Percentiles rank a stretch among this genome's conserved stretches.
Conservation (phyloP, 2,797 vertebrate species). For the Austrolebias charrua region DNA sequence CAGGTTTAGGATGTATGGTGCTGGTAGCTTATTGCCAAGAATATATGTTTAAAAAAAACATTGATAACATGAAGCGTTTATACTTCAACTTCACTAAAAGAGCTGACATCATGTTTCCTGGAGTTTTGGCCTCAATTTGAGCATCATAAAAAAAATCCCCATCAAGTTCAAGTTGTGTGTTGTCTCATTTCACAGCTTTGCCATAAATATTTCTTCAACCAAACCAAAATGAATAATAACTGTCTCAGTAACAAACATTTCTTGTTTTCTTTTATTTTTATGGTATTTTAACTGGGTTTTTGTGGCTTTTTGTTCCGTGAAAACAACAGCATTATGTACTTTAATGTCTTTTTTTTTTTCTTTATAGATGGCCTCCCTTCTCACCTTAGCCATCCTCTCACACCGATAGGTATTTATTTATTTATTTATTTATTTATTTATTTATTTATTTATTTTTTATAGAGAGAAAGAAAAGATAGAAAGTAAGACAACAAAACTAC, state of each 20-base stretch:
- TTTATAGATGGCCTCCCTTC: too few relatives aligned
- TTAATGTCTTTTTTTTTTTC: too few relatives aligned
- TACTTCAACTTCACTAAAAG: neutral
- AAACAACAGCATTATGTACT: slow-evolving; percentile 3
- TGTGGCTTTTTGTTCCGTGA: slow-evolving; percentile 1
- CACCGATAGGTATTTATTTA: too few relatives aligned
- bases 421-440: too few relatives aligned
- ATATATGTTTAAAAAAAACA: neutral
- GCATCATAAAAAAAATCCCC: neutral
- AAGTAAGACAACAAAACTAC: too few relatives aligned
- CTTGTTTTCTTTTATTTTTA: slow-evolving; percentile 23
- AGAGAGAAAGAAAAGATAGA: too few relatives aligned
- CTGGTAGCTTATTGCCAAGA: neutral
- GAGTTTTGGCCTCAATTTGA: slow-evolving; percentile 17
- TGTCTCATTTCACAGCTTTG: neutral
- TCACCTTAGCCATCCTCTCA: too few relatives aligned
- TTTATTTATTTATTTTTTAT: too few relatives aligned
- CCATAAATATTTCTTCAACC: slow-evolving; percentile 24
- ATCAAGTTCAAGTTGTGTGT: neutral
- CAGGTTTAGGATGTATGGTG: neutral
- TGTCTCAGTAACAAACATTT: slow-evolving; percentile 1
- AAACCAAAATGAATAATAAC: slow-evolving; percentile 9
- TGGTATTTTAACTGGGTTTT: slow-evolving; percentile 24
- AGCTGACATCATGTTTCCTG: slow-evolving; percentile 4
- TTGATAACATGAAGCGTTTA: neutral